Evolutionary conservation across 92 coral and sea anemone genomes (phyloP).

Genomic region (Palythoa grandiflora): DNA sequence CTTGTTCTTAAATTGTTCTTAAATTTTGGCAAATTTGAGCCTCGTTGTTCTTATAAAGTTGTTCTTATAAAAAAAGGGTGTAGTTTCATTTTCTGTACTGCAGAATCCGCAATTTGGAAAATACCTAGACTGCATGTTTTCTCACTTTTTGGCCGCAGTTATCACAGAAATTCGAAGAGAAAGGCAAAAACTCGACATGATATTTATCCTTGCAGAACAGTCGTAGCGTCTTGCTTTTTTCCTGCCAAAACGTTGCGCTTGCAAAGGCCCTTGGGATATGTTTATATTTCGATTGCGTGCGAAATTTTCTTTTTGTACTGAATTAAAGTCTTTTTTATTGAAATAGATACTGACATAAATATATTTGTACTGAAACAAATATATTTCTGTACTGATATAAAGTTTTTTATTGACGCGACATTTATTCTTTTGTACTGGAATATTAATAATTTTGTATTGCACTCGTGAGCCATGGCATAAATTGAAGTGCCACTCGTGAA

Average conservation of each 20-base stretch:
- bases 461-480: too few relatives aligned
- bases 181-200: background rate
- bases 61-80: too few relatives aligned
- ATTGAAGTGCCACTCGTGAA: too few relatives aligned
- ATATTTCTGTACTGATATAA: too few relatives aligned
- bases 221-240: background rate
- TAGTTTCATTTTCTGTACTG: background rate
- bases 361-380: background rate
- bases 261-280: slow-evolving; percentile 3
- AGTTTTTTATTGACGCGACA: too few relatives aligned
- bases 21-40: too few relatives aligned
- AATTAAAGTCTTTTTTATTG: background rate
- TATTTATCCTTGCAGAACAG: background rate
- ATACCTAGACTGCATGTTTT: background rate
- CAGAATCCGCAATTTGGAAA: background rate
- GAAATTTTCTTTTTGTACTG: background rate
- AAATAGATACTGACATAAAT: background rate
- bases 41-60: too few relatives aligned
- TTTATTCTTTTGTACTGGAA: background rate
- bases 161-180: too few relatives aligned
- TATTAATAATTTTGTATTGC: background rate
- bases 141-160: background rate
- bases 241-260: background rate
- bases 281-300: background rate
- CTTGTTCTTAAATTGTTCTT: too few relatives aligned